Conservation (phyloP, 2,888 invertebrate species). For the Ormyrus pomaceus region DNA sequence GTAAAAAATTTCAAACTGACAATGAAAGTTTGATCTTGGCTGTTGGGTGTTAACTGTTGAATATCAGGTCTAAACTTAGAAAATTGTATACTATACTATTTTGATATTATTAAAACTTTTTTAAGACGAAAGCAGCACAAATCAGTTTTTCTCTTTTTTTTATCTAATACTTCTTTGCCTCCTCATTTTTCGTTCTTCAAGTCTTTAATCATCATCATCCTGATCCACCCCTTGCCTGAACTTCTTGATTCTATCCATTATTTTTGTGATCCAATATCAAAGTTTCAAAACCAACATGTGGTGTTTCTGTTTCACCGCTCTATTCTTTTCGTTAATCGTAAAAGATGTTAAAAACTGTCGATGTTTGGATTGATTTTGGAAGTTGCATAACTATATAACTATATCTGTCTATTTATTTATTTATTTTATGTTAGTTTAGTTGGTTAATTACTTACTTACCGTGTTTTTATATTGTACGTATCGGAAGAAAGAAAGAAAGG, state of each 20-base stretch:
- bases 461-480: not conserved
- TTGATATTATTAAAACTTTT: not conserved
- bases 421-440: constrained; percentile 21
- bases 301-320: constrained; percentile 44
- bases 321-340: constrained; percentile 36
- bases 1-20: too few relatives aligned
- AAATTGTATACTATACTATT: too few relatives aligned
- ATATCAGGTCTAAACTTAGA: too few relatives aligned
- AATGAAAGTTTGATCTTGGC: too few relatives aligned
- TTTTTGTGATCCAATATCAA: constrained; percentile 35
- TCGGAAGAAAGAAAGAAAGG: constrained; percentile 26
- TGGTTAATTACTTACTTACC: not conserved
- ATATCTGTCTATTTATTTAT: not conserved
- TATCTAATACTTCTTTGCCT: constrained; percentile 42
- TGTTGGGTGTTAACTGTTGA: too few relatives aligned
- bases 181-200: constrained; percentile 37
- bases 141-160: constrained; percentile 51
- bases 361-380: constrained; percentile 28
- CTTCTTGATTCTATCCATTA: constrained; percentile 20
- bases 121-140: constrained; percentile 10
- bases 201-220: constrained; percentile 24
- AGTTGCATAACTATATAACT: constrained; percentile 6
- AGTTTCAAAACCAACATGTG: constrained; percentile 15
- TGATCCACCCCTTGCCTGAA: not conserved
- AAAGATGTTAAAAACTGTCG: constrained; percentile 37